Evolutionary conservation across 2,888 invertebrate genomes (phyloP), one percentile per base, ranked within the genome.

Genomic region (Chloroclystis v-ata): DNA sequence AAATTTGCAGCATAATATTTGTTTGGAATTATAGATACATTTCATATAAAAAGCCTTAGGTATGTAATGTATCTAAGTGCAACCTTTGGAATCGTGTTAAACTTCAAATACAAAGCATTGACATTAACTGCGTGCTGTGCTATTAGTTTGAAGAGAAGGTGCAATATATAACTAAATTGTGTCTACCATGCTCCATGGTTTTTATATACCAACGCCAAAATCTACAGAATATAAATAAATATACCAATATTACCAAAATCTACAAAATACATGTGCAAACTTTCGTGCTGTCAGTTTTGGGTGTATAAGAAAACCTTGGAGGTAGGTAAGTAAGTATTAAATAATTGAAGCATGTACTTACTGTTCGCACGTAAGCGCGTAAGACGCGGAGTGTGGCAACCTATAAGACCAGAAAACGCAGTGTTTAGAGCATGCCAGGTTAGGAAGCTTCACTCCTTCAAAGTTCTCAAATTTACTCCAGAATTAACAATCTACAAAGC

Each of bases 321-420:
- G n/a, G n/a, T n/a, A n/a, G n/a, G n/a, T n/a, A n/a, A n/a, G n/a
- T n/a, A n/a, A 61, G 40, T 59, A 63, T 63, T 49, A 58, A 54
- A 55, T 72, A 74, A 74, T 70, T 60, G 55, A 75, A 75, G 84
- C 84, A 54, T 70, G 65, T 89, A 91, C 91, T 91, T 89, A 91
- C 91, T 91, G 91, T 89, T 90, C 89, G 80, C 91, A 91, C 76
- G 88, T 89, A 75, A 90, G 88, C 78, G 90, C 90, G 85, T 90
- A 91, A 74, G 89, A 87, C 66, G 90, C 89, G 59, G 90, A 89
- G 82, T 90, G 86, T 69, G 87, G 86, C 82, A 89, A 90, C 89
- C 90, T 90, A 89, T 60, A 65, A 80, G 79, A 79, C 74, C 56
- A 72, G 83, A 75, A 85, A 85, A 84, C 73, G 79, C 81, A 74